Conservation (phyloP, 2,888 invertebrate species). For the Hoplodrina blanda region DNA sequence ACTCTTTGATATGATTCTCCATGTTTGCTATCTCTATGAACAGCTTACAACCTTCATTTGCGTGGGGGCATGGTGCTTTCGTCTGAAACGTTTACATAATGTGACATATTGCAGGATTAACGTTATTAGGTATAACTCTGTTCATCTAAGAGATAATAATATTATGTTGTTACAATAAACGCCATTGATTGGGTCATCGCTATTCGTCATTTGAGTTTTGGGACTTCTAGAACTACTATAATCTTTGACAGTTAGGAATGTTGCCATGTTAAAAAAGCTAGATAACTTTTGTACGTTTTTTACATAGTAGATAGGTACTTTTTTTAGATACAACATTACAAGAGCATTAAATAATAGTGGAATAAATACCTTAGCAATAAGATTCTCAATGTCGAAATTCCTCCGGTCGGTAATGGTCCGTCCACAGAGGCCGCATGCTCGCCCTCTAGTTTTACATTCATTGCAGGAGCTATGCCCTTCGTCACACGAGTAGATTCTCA, state of each 20-base stretch:
- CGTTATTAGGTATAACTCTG: no score
- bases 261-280: no score
- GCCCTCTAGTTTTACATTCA: constrained; percentile 30
- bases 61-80: constrained; percentile 70
- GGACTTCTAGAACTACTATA: constrained; percentile 3
- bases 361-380: constrained; percentile 55
- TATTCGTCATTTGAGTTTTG: no score
- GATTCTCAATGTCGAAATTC: constrained; percentile 74
- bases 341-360: no score
- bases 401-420: constrained; percentile 70
- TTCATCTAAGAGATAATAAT: not conserved
- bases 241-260: no score
- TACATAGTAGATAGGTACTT: no score
- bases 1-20: constrained; percentile 75
- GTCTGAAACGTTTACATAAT: constrained; percentile 61
- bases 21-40: constrained; percentile 69
- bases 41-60: constrained; percentile 74
- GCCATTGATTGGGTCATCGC: no score
- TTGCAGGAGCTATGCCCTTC: constrained; percentile 49
- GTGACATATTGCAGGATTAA: not conserved
- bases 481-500: constrained; percentile 75
- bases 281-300: no score
- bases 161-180: no score
- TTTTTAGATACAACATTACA: no score
- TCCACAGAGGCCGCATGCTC: constrained; percentile 63